Base-by-base conservation (phyloP, 2,888 invertebrate genomes). In the Cosmorhoe ocellata region DNA sequence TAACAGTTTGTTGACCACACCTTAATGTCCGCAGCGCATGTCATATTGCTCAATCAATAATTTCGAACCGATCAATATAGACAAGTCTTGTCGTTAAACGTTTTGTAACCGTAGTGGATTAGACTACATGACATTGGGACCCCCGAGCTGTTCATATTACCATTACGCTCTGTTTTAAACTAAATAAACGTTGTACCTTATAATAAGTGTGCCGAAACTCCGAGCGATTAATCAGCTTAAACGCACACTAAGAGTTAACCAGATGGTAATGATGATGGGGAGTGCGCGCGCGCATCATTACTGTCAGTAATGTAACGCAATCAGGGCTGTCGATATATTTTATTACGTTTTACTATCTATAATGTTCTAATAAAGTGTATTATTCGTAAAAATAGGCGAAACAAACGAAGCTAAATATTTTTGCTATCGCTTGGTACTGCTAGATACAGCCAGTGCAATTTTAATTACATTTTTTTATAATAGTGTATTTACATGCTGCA, bases 21-120 rank as follows among this genome's bases (percentile, higher is more conserved):
- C 78, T 74, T 69, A 66, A 68, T 75, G 71, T 74, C 78, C 72
- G 78, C 70, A 71, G 67, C 71, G 72, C 70, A 67, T 71, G 67
- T 66, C 62, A 30, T 5, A 66, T 77, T 79, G 68, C 64, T 74
- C 64, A 78, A 78, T 70, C 47, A 73, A 75, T 74, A 64, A 70
- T 72, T 70, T 70, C 71, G 59, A 71, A 64, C 53, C 74, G 69
- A 77, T 77, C 74, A 68, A 76, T 78, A 76, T 70, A 67, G 45
- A 47, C 42, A 48, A 42, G 47, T 58, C 67, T 67, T 76, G 79
- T 78, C 76, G 69, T 31, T 62, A 58, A 63, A 59, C 53, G 63
- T 84, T 80, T 75, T 79, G 84, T 75, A 83, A 87, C 72, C 69
- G 69, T 69, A 63, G 56, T 75, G 64, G 79, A 79, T 80, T 63